phyloP scores from a whole-genome alignment of 2,888 invertebrate genomes.

The Gastrophysa polygoni region DNA sequence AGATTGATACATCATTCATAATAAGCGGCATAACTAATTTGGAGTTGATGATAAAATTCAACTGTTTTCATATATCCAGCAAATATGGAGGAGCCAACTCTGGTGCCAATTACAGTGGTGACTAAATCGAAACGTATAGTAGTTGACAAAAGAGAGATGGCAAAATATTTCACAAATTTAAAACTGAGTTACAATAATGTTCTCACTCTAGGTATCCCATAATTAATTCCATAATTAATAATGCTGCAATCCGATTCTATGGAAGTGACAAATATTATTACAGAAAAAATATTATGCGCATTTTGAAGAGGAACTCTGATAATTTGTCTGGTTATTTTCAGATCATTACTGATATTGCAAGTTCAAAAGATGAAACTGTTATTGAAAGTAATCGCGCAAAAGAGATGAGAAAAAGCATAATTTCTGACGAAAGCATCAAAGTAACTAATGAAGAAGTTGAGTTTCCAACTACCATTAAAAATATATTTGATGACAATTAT shows the following conservation, averaged over 20 bases:
- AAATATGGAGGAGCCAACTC: too few relatives aligned
- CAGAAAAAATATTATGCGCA: slow-evolving; percentile 1
- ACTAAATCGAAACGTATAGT: too few relatives aligned
- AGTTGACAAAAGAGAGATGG: too few relatives aligned
- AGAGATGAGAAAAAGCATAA: background rate
- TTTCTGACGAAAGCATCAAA: background rate
- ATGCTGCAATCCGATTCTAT: background rate
- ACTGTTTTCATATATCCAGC: too few relatives aligned
- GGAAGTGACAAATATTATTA: background rate
- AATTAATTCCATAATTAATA: background rate
- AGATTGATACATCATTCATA: too few relatives aligned
- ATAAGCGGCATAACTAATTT: too few relatives aligned
- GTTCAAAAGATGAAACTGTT: background rate
- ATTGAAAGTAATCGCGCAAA: background rate
- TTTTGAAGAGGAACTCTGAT: background rate
- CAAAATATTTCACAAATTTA: background rate
- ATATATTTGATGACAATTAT: background rate
- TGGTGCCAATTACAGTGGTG: too few relatives aligned
- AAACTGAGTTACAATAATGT: background rate
- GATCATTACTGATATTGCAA: background rate
- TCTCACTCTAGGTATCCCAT: background rate
- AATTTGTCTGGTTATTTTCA: background rate
- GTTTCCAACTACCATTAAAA: background rate
- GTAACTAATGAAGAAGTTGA: background rate
- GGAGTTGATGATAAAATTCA: too few relatives aligned